phyloP scores from a whole-genome alignment of 2,113 vertebrate genomes.

The Speoplatyrhinus poulsoni region DNA sequence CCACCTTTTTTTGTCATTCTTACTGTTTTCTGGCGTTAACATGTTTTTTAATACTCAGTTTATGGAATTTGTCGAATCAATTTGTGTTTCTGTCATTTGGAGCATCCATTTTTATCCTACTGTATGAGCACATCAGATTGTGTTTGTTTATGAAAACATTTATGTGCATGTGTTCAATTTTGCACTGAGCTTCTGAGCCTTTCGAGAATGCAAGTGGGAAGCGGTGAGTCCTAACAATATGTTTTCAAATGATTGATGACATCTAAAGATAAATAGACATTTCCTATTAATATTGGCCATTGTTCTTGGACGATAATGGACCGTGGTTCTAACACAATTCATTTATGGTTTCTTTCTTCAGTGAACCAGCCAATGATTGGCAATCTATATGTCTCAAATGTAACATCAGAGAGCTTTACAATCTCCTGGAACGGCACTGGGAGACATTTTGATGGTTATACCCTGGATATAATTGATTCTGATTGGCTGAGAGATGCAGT shows the following conservation, averaged over 20 bases:
- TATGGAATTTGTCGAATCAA: background rate
- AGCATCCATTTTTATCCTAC: background rate
- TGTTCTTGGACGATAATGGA: background rate
- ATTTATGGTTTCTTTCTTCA: conserved; percentile 80
- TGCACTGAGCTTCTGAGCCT: conserved; percentile 33
- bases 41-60: background rate
- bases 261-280: background rate
- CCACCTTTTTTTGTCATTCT: background rate
- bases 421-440: conserved; percentile 84
- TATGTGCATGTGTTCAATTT: conserved; percentile 41
- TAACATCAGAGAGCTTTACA: conserved; percentile 89
- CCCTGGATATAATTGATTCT: conserved; percentile 95
- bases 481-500: conserved; percentile 86
- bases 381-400: conserved; percentile 82
- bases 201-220: conserved; percentile 33
- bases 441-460: conserved; percentile 84
- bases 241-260: conserved; percentile 13
- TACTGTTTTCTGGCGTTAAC: background rate
- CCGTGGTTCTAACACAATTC: conserved; percentile 40
- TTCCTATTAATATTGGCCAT: background rate
- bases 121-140: background rate
- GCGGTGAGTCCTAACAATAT: conserved; percentile 35
- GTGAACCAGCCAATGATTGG: conserved; percentile 82
- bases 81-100: background rate
- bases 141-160: background rate